Evolutionary conservation across 1,140 invertebrate species (phyloP), one percentile per base, ranked within the genome.

Genomic region (Trissolcus basalis): DNA sequence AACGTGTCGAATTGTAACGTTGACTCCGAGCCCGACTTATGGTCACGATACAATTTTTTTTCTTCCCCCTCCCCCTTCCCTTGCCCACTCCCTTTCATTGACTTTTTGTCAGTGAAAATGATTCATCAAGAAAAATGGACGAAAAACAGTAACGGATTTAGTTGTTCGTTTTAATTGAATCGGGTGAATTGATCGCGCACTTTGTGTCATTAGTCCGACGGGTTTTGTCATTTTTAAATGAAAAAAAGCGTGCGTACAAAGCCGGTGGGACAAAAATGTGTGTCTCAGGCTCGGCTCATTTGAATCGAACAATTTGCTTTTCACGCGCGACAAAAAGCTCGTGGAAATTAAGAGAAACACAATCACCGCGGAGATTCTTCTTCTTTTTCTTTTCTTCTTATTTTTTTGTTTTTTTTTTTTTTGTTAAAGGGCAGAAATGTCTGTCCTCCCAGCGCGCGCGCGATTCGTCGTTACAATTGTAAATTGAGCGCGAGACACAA

Each of bases 1-100:
- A 61, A 70, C 65, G 65, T 43, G 56, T 53, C 65, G 56, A 69
- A 69, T 69, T 54, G 45, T 58, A 51, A 67, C 56, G 47, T 51
- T 48, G 36, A n/a, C n/a, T n/a, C n/a, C n/a, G n/a, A n/a, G n/a
- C n/a, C n/a, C n/a, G n/a, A n/a, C n/a, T n/a, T n/a, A n/a, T n/a
- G n/a, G n/a, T n/a, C n/a, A n/a, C n/a, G n/a, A n/a, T n/a, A 43
- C 45, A 59, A 58, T 51, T 50, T 39, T n/a, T 11, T 39, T 39
- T 39, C n/a, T 39, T 35, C 5, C 5, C 33, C 33, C 33, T 35
- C 33, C 5, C 33, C 10, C 10, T 35, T 35, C 10, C 33, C 10
- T n/a, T n/a, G n/a, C n/a, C n/a, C n/a, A n/a, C 19, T 27, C 19
- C 19, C 2, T 27, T 27, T 27, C 19, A 3, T 27, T 27, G 19